Evolutionary conservation across 2,797 vertebrate species (phyloP).

Genomic region (Syndactyla subalaris): DNA sequence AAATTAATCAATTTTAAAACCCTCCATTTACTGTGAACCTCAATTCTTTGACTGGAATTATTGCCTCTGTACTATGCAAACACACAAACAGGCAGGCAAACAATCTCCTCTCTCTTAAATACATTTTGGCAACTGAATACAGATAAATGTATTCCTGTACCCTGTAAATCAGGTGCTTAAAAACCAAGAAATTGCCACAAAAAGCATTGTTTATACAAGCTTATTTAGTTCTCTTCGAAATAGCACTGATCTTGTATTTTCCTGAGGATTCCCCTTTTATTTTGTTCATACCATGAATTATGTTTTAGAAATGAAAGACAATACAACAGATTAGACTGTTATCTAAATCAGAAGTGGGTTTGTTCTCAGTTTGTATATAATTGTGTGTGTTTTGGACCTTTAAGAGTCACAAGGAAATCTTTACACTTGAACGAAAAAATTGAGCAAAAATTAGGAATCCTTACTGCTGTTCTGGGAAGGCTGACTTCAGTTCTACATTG

Average conservation of each 20-base stretch:
- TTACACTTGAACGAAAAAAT: not conserved
- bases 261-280: not conserved
- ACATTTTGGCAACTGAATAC: not conserved
- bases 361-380: not conserved
- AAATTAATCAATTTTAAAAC: not conserved
- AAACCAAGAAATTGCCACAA: not conserved
- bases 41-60: not conserved
- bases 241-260: not conserved
- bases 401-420: not conserved
- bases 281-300: not conserved
- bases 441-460: not conserved
- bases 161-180: not conserved
- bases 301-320: not conserved
- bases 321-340: not conserved
- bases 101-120: not conserved
- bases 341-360: not conserved
- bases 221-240: not conserved
- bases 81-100: not conserved
- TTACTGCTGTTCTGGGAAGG: not conserved
- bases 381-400: not conserved
- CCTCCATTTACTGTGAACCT: not conserved
- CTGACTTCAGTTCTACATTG: not conserved
- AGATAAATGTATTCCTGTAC: not conserved
- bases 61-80: not conserved
- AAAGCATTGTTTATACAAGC: not conserved